A percentile compares a stretch with the other conserved stretches of the same genome.
Conservation (phyloP, 1,140 invertebrate species). For the Vanessa atalanta region DNA sequence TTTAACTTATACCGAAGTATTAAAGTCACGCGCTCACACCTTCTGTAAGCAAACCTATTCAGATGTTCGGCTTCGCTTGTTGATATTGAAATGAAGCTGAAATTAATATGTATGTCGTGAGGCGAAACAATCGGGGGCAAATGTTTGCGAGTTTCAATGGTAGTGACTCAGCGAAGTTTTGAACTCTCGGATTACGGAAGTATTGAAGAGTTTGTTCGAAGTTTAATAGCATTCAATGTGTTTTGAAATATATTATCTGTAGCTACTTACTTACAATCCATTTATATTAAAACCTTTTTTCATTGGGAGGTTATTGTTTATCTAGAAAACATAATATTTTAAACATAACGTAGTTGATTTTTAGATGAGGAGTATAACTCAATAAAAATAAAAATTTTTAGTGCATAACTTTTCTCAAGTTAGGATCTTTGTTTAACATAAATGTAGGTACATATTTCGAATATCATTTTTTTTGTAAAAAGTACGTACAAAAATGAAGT, state of each 20-base stretch:
- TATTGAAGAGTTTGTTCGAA: constrained; percentile 28
- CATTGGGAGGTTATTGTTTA: too few relatives aligned
- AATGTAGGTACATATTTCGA: too few relatives aligned
- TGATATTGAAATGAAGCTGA: constrained; percentile 72
- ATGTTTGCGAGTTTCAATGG: constrained; percentile 51
- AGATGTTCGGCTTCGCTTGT: constrained; percentile 60
- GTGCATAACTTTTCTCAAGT: too few relatives aligned
- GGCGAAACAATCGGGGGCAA: constrained; percentile 46
- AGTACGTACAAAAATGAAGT: too few relatives aligned
- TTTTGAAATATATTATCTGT: constrained; percentile 12
- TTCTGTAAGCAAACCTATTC: constrained; percentile 45
- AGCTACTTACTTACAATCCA: constrained; percentile 4
- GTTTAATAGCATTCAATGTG: constrained; percentile 23
- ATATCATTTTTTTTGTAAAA: too few relatives aligned
- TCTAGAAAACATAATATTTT: too few relatives aligned
- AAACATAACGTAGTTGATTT: too few relatives aligned
- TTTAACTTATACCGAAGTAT: constrained; percentile 25
- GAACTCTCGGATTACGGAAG: constrained; percentile 30
- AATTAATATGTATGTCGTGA: constrained; percentile 60
- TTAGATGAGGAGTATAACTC: too few relatives aligned
- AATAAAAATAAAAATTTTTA: too few relatives aligned
- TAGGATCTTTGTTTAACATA: too few relatives aligned
- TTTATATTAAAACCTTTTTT: neutral
- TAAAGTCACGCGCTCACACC: constrained; percentile 39
- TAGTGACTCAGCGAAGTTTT: constrained; percentile 21